Evolutionary conservation across 2,797 vertebrate genomes (phyloP).

Genomic region (Coranthus polyacanthus): DNA sequence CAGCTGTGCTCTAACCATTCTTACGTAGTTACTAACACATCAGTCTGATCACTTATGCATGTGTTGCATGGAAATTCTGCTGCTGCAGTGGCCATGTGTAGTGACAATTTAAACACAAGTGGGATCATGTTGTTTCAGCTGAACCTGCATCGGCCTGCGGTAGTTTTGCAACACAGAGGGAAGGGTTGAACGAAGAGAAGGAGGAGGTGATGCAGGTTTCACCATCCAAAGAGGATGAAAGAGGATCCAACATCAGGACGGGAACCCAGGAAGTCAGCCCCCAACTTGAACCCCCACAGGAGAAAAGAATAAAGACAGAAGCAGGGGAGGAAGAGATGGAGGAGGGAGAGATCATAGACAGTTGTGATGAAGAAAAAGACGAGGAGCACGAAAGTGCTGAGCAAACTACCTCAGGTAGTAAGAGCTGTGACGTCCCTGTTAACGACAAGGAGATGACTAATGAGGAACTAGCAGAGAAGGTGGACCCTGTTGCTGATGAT

Average conservation of each 20-base stretch:
- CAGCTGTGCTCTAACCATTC: slow-evolving; percentile 13
- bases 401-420: not conserved
- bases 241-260: slow-evolving; percentile 23
- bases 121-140: slow-evolving; percentile 69
- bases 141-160: slow-evolving; percentile 50
- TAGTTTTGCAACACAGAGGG: slow-evolving; percentile 28
- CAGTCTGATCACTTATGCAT: slow-evolving; percentile 2
- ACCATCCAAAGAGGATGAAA: slow-evolving; percentile 3
- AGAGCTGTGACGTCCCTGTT: slow-evolving; percentile 10
- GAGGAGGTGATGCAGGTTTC: slow-evolving; percentile 26
- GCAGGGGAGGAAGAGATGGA: slow-evolving; percentile 64
- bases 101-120: slow-evolving; percentile 9
- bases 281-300: slow-evolving; percentile 45
- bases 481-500: slow-evolving; percentile 6
- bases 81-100: slow-evolving; percentile 18
- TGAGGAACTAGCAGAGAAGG: slow-evolving; percentile 15
- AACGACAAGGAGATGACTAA: slow-evolving; percentile 11
- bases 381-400: not conserved
- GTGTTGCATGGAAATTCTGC: slow-evolving; percentile 17
- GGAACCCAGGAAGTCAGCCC: slow-evolving; percentile 28
- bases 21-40: not conserved
- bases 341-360: slow-evolving; percentile 83
- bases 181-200: slow-evolving; percentile 14
- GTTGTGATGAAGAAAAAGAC: slow-evolving; percentile 66
- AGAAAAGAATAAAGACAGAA: slow-evolving; percentile 66